Evolutionary conservation across 2,113 vertebrate species (phyloP), one percentile per base, ranked within the genome.

Genomic region (Melierax canorus): DNA sequence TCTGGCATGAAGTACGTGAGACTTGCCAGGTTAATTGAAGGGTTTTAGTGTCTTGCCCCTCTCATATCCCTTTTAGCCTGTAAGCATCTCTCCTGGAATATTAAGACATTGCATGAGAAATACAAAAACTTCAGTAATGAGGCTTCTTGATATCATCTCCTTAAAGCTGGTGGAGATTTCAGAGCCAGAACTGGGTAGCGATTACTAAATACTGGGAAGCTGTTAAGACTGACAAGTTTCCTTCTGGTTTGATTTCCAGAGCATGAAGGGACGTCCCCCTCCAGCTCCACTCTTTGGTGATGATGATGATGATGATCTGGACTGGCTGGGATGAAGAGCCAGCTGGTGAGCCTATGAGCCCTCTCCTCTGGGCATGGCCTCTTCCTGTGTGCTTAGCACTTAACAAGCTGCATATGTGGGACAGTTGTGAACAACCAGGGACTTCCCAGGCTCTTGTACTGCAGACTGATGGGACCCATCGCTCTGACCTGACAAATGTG

Each of bases 241-340:
- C 75, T 94, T 86, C 48, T 96, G 92, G 22, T 94, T 97, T 90
- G 32, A 3, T 38, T 94, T 94, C 59, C 98, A 99, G 99, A 99
- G 99, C 97, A 96, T 99, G 98, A 99, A 99, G 97, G 99, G 99
- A 11, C 97, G 71, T 13, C 99, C 99, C 4, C 99, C 99, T 16
- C 99, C 99, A 0, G 87, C 99, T 5, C 99, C 99, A 0, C 98
- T 99, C 95, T 99, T 99, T 18, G 99, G 98, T 50, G 99, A 99
- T 4, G 99, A 99, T 0, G 99, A 99, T 0, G 99, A 99, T 0
- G 98, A 99, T 3, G 99, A 99, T 69, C 97, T 99, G 97, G 99
- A 99, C 96, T 99, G 99, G 99, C 95, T 99, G 90, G 98, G 98
- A 89, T 99, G 98, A 99, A 94, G 97, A 89, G 66, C 63, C 21